Percentiles rank a stretch among this genome's conserved stretches.
phyloP scores from a whole-genome alignment of 1,140 invertebrate genomes.

The Calycopis cecrops region DNA sequence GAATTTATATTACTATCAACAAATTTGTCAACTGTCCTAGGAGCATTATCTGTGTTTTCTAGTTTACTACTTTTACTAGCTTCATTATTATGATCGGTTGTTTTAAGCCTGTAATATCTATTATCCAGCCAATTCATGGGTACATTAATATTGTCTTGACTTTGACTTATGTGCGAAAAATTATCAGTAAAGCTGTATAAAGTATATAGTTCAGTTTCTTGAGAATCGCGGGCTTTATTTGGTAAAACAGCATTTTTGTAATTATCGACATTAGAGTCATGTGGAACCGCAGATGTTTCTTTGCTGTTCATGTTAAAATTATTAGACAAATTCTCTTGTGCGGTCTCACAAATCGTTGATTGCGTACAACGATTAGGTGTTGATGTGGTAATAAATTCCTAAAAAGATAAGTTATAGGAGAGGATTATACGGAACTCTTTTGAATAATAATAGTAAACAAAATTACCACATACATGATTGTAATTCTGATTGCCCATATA shows the following conservation, averaged over 20 bases:
- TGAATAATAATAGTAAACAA: no score
- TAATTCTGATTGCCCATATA: no score
- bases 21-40: background rate
- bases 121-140: conserved; percentile 11
- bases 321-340: background rate
- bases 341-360: background rate
- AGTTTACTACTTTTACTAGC: background rate
- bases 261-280: background rate
- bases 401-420: background rate
- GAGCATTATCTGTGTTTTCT: background rate
- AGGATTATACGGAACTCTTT: no score
- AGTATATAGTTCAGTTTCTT: conserved; percentile 35
- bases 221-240: conserved; percentile 27
- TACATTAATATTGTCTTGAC: conserved; percentile 32
- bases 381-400: background rate
- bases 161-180: conserved; percentile 40
- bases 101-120: background rate
- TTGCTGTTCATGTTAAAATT: background rate
- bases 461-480: no score
- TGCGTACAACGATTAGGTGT: background rate
- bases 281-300: conserved; percentile 4
- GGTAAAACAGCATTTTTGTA: conserved; percentile 5
- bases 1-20: no score
- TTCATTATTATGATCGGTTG: background rate
- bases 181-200: conserved; percentile 28